These are phyloP conservation scores for Nomia melanderi DNA, from an alignment of 1,140 invertebrate genomes.

Conservation along the genomic window DNA sequence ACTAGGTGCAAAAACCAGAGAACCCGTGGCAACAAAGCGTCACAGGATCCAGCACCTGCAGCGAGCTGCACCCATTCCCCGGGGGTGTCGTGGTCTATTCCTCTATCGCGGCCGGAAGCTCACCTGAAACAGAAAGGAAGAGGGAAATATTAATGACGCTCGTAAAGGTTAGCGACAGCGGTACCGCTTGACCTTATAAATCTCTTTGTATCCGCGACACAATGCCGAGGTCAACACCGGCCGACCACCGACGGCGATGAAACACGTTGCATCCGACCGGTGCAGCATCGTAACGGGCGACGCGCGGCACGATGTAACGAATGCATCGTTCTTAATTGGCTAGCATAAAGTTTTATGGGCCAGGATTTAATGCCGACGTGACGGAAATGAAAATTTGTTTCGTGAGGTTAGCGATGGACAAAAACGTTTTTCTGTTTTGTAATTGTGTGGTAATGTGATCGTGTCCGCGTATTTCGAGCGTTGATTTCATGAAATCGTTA, in stretches of 20 bases:
- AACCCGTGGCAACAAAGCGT: constrained; percentile 5
- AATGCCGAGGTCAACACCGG: constrained; percentile 55
- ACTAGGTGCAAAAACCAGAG: background rate
- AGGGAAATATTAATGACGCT: constrained; percentile 59
- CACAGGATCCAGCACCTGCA: constrained; percentile 13
- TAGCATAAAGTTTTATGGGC: constrained; percentile 16
- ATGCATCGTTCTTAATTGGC: constrained; percentile 29
- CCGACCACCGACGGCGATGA: constrained; percentile 14
- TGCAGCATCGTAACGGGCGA: constrained; percentile 1
- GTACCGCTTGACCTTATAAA: constrained; percentile 55
- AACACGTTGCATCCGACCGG: background rate
- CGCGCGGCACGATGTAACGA: constrained; percentile 6
- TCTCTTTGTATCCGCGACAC: constrained; percentile 36
- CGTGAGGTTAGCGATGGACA: background rate
- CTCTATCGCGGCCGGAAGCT: constrained; percentile 32
- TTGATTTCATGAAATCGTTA: no score
- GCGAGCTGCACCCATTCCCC: background rate
- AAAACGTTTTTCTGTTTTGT: no score
- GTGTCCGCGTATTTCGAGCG: no score
- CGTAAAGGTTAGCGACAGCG: constrained; percentile 45
- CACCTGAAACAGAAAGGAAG: constrained; percentile 62
- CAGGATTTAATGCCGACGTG: constrained; percentile 11
- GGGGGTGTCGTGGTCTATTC: background rate
- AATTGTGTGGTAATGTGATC: no score
- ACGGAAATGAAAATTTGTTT: constrained; percentile 30